Percentiles rank a stretch among this genome's conserved stretches.
Conservation (phyloP, 1,140 invertebrate genomes). For the Caenorhabditis brenneri region DNA sequence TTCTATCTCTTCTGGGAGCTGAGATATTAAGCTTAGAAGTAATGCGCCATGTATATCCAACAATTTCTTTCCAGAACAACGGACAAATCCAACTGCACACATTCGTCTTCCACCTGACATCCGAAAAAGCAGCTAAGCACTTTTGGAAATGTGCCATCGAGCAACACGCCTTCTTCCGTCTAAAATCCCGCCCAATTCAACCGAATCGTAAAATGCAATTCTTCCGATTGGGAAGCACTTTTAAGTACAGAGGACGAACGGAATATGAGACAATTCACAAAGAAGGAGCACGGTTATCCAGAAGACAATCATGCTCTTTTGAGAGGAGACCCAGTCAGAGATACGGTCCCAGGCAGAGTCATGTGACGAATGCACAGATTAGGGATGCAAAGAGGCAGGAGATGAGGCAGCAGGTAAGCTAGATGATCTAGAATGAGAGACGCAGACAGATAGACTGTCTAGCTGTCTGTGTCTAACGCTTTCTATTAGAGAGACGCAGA, state of each 20-base stretch:
- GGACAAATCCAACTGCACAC: conserved; percentile 69
- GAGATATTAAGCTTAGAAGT: too few species aligned
- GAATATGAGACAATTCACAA: conserved; percentile 69
- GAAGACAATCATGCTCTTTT: conserved; percentile 74
- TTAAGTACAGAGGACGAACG: conserved; percentile 67
- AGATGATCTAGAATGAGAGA: too few species aligned
- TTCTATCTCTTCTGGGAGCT: too few species aligned
- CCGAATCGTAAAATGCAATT: conserved; percentile 59
- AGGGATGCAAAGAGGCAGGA: conserved; percentile 63
- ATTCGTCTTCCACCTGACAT: conserved; percentile 79
- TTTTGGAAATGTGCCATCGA: conserved; percentile 97
- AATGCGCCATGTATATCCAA: too few species aligned
- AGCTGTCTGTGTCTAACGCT: too few species aligned
- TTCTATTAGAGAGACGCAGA: too few species aligned
- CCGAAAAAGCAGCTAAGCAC: conserved; percentile 96
- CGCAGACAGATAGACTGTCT: too few species aligned
- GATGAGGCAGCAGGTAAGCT: conserved; percentile 43
- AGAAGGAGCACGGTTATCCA: conserved; percentile 52
- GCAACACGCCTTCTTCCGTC: conserved; percentile 94
- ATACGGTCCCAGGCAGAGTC: conserved; percentile 86
- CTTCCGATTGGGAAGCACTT: conserved; percentile 67
- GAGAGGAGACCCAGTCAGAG: conserved; percentile 93
- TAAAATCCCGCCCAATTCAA: conserved; percentile 72
- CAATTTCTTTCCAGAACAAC: conserved; percentile 51
- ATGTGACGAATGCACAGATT: conserved; percentile 73